These are phyloP conservation scores for Himalopsyche kuldschensis DNA, from an alignment of 2,888 invertebrate species.

Conservation along the genomic window DNA sequence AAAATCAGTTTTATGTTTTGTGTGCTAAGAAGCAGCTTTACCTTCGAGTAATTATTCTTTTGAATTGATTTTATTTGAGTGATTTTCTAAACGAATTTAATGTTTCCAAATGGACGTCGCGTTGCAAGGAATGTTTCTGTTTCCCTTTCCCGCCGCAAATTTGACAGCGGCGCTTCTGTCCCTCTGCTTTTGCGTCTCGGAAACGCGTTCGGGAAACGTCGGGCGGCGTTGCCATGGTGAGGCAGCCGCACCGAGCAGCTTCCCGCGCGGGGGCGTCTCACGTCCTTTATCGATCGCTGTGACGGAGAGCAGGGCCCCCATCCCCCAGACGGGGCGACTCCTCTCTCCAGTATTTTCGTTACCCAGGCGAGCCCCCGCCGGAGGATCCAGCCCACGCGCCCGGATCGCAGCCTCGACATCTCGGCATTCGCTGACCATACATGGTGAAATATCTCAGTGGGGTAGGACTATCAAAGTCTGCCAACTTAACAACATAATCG, in stretches of 20 bases:
- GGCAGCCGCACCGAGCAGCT: constrained; percentile 41
- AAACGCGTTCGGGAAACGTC: constrained; percentile 48
- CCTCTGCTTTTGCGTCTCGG: constrained; percentile 45
- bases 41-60: too few species aligned
- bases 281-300: constrained; percentile 36
- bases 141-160: constrained; percentile 30
- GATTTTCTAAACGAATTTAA: neutral
- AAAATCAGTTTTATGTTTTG: too few species aligned
- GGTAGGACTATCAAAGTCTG: neutral
- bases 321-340: neutral
- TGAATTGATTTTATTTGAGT: too few species aligned
- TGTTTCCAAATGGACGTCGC: neutral
- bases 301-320: neutral
- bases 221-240: constrained; percentile 50
- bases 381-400: constrained; percentile 15
- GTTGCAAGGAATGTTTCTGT: neutral
- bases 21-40: too few species aligned
- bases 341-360: neutral
- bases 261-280: constrained; percentile 43
- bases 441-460: neutral
- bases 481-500: too few species aligned
- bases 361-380: neutral
- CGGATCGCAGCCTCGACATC: neutral
- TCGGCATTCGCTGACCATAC: neutral
- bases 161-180: constrained; percentile 48